Base-by-base conservation (phyloP, 1,140 invertebrate genomes). In the Bemisia tabaci region DNA sequence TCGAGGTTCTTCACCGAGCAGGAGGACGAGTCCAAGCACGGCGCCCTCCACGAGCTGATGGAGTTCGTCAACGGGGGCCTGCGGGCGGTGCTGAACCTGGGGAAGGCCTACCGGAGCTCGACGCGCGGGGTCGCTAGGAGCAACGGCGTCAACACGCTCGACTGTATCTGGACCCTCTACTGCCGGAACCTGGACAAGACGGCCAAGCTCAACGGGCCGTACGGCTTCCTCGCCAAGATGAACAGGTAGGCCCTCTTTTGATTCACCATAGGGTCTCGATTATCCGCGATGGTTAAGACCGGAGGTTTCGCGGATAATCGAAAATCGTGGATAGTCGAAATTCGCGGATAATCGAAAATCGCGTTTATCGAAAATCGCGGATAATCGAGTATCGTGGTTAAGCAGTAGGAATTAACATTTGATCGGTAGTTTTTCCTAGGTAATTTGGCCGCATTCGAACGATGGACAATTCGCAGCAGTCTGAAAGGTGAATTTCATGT, bases 131-230 rank as follows among this genome's bases (percentile, higher is more conserved):
- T 48, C 1, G 60, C 17, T 25, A 9, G 66, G 22, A 39, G 63
- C 70, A 25, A 58, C 1, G 65, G 63, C 22, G 64, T 67, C 21
- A 75, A 73, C 65, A 74, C 75, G 12, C 72, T 85, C 68, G 83
- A 85, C 69, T 85, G 84, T 68, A 77, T 84, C 1, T 85, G 83
- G 83, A 77, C 80, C 39, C 71, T 84, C 65, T 85, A 84, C 74
- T 85, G 83, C 71, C 76, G 78, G 63, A 84, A 84, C 75, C 73
- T 85, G 27, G 81, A 81, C 25, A 81, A 80, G 1, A 83, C 82
- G 0, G 76, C 81, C 1, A 79, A 78, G 59, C 71, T 83, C 21
- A 75, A 77, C 12, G 77, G 82, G 1, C 79, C 82, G 0, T 84
- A 83, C 68, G 82, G 83, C 2, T 80, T 83, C 61, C 79, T 84